Base-by-base conservation (phyloP, 2,113 vertebrate genomes). In the Tragulus kanchil region DNA sequence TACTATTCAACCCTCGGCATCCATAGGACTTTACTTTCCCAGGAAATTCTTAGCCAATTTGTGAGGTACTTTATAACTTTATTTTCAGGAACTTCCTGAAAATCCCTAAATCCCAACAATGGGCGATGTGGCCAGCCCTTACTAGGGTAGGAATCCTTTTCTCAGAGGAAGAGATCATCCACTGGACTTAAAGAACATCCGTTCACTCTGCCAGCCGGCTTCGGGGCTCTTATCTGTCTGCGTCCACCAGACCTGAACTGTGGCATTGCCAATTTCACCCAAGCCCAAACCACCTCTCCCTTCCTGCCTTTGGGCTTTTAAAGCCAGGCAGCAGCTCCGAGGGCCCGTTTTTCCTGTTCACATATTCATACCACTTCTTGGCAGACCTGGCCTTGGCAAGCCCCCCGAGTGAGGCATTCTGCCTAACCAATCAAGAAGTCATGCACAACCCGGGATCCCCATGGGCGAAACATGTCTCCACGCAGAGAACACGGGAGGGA, bases 401-500 rank as follows among this genome's bases (percentile, higher is more conserved):
- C 48, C 21, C 42, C 50, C 4, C 7, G 26, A 3, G 25, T 8
- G 1, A 28, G 56, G 61, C 59, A 11, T n/a, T 52, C 82, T 42
- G n/a, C 5, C 78, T 26, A 31, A 48, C 42, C 65, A 26, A 11
- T 8, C 1, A 3, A 48, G 28, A 50, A 58, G 23, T 5, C 11
- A 7, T 3, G 19, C 31, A 19, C 8, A 14, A 25, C 26, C 2
- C n/a, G 15, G 26, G 25, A 36, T 56, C 48, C 50, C 21, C 0
- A 0, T 9, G 36, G 48, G 26, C 17, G 15, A 88, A 87, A 73
- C 2, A 8, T 23, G 9, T n/a, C 42, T 77, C 10, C 6, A 6
- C 12, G 4, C 65, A 19, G 16, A 25, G 42, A 61, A 48, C 6
- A 1, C 36, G 0, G 14, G 42, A 61, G 8, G 73, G 67, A 87